Evolutionary conservation across 2,113 vertebrate species (phyloP), one percentile per base, ranked within the genome.

Genomic region (Entelurus aequoreus): DNA sequence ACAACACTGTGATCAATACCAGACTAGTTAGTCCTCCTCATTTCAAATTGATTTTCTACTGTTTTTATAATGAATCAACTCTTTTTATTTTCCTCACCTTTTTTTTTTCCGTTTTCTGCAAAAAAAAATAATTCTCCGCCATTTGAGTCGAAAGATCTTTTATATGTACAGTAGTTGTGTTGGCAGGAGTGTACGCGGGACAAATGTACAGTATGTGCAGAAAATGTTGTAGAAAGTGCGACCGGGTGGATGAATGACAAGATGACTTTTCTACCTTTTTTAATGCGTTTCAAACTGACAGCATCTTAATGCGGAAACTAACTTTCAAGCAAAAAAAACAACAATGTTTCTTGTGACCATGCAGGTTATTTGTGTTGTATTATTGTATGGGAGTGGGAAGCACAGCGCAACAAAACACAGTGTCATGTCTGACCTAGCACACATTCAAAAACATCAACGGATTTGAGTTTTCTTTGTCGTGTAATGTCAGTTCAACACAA

Each of bases 1-100:
- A 72, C 74, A 77, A 75, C 85, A 86, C 85, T 88, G 84, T 86
- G 77, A 82, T 77, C 60, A 51, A 78, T 40, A 61, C 15, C 48
- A 19, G 68, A 66, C 53, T 54, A 46, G 49, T 60, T 63, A 62
- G 69, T 67, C 54, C 36, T 12, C 28, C 42, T 54, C 7, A 69
- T 58, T 72, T 72, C 48, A 70, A 64, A 66, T 69, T 10, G 54
- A 69, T 21, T 44, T 19, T 57, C 1, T 8, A 9, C 35, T 55
- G 10, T 57, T 15, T 66, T 62, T 40, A 67, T 64, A 4, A 46
- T 12, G 42, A 46, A 6, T 14, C 49, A 56, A 62, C 60, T 62
- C 48, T 48, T 6, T 1, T 10, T 15, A 63, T 71, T 67, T 71
- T 11, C 21, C 4, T 8, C 2, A 19, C 19, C 19, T 19, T 19